Evolutionary conservation across 2,888 invertebrate genomes (phyloP), one percentile per base, ranked within the genome.

Genomic region (Polydrusus pterygomalis): DNA sequence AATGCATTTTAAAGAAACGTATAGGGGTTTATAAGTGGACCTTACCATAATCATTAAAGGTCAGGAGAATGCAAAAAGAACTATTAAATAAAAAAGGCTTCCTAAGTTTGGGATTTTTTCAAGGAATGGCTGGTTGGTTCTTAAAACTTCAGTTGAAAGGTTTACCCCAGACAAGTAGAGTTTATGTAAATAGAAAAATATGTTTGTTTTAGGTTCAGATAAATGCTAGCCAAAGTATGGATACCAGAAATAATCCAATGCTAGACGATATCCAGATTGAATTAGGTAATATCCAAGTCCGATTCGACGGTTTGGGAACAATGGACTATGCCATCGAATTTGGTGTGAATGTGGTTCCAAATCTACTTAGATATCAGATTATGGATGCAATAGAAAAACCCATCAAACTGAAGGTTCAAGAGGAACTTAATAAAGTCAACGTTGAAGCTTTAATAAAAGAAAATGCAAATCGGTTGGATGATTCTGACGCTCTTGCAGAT

Each of bases 241-340:
- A 96, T 84, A 94, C 94, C 0, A 90, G 94, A 74, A 90, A 94
- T 77, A 91, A 90, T 18, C 94, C 95, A 0, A 88, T 89, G 78
- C 90, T 96, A 51, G 92, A 93, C 81, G 92, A 93, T 79, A 88
- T 96, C 43, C 93, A 96, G 84, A 88, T 96, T 67, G 95, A 95
- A 85, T 62, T 83, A 17, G 83, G 83, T 1, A 96, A 96, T 84
- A 95, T 96, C 80, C 95, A 96, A 87, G 91, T 95, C 6, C 90
- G 95, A 20, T 93, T 94, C 81, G 92, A 95, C 81, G 97, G 97
- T 0, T 93, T 96, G 0, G 96, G 97, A n/a, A 95, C 95, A 0
- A 79, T 95, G 15, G 97, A 97, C 87, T 96, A 96, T 83, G 84
- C 93, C 0, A 89, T 96, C 76, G 97, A 97, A 87, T 93, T 95